Evolutionary conservation across 2,113 vertebrate genomes (phyloP).

Genomic region (Hystrix cristata): DNA sequence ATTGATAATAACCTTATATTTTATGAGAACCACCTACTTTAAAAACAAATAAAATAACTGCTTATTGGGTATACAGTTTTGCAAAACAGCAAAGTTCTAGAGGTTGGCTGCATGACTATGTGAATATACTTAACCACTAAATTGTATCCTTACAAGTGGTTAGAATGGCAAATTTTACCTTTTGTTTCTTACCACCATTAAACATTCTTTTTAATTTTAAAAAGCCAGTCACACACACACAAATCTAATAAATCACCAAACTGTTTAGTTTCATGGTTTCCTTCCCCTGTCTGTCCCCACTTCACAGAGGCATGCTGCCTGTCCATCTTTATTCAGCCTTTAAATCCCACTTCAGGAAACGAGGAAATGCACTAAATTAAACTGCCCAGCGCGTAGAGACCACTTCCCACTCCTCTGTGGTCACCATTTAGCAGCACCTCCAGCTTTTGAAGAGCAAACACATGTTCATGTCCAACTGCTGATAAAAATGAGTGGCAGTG

Average conservation of each 20-base stretch:
- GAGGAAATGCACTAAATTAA: fast-evolving
- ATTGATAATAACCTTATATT: neutral
- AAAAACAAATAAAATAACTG: neutral
- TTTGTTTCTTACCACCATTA: neutral
- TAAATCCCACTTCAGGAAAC: neutral
- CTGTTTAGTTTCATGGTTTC: fast-evolving
- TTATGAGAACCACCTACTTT: neutral
- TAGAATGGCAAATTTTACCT: too few species aligned
- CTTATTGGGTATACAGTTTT: too few species aligned
- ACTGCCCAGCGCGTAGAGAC: fast-evolving
- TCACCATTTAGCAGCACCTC: fast-evolving
- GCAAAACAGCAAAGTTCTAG: neutral
- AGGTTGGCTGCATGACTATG: fast-evolving
- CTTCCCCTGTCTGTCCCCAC: neutral
- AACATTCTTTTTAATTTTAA: neutral
- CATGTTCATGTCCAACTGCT: fast-evolving
- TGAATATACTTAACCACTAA: neutral
- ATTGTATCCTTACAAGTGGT: too few species aligned
- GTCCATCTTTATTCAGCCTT: neutral
- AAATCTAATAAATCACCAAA: fast-evolving
- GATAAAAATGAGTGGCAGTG: fast-evolving
- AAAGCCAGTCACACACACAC: neutral
- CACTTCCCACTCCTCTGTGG: neutral
- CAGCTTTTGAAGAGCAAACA: neutral
- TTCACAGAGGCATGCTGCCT: neutral